Conservation (phyloP, 2,113 vertebrate species). For the Halichoeres trimaculatus region DNA sequence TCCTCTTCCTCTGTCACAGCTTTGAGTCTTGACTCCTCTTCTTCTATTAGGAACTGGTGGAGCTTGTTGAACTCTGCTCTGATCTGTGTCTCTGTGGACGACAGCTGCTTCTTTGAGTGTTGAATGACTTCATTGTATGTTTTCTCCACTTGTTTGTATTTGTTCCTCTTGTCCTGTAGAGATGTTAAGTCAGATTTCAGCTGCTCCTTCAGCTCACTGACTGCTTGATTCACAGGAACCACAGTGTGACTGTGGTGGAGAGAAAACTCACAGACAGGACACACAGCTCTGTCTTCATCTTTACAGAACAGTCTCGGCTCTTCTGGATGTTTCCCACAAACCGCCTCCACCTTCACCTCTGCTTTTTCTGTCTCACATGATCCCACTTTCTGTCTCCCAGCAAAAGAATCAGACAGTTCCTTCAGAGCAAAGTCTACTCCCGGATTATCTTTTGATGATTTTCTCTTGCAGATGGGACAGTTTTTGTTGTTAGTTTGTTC, state of each 20-base stretch:
- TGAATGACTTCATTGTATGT: constrained; percentile 22
- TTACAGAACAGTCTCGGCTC: constrained; percentile 24
- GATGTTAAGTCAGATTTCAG: constrained; percentile 40
- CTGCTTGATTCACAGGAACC: constrained; percentile 53
- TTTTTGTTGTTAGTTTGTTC: constrained; percentile 28
- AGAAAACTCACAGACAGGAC: constrained; percentile 49
- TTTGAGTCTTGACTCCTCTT: constrained; percentile 60
- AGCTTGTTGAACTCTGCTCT: constrained; percentile 49
- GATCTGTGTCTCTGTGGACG: constrained; percentile 56
- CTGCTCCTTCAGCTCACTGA: constrained; percentile 49
- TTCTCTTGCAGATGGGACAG: constrained; percentile 53
- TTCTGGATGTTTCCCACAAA: constrained; percentile 13
- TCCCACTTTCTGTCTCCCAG: neutral
- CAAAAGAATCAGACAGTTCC: constrained; percentile 27
- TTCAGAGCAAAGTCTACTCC: neutral
- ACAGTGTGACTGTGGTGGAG: constrained; percentile 34
- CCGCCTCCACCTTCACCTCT: neutral
- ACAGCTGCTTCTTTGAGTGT: constrained; percentile 44
- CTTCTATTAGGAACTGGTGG: constrained; percentile 58
- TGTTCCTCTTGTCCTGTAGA: constrained; percentile 48
- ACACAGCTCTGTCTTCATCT: constrained; percentile 31
- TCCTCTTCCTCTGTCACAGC: constrained; percentile 60
- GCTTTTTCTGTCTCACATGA: neutral
- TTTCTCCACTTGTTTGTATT: constrained; percentile 30
- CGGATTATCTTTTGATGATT: neutral